Base-by-base conservation (phyloP, 35 echinoderm and acorn worm species). In the Stichopus chloronotus region DNA sequence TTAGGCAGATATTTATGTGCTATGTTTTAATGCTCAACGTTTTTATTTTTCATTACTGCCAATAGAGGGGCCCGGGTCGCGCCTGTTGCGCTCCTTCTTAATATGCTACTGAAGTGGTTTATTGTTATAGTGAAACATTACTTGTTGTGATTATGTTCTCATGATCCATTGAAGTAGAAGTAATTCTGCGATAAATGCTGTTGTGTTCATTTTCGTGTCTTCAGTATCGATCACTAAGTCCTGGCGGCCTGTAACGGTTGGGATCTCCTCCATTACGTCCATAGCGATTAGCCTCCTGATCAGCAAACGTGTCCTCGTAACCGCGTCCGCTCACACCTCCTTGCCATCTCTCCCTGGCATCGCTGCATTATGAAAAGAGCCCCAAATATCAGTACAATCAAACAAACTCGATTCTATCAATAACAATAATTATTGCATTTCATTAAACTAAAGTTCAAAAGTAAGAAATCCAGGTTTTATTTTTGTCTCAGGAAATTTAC, bases 21-120 rank as follows among this genome's bases (percentile, higher is more conserved):
- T 80, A 20, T 20, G 21, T 11, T 80, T 80, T 80, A 11, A 25
- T 53, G 78, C 21, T 20, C 21, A 69, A 52, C 88, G 53, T 93
- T 88, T 54, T 13, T 0, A 0, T 86, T 52, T 1, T 21, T 7
- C 16, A 93, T 81, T 0, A 81, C 92, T 4, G 23, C 21, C 12
- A 81, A 81, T 59, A 25, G 63, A 93, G 7, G 4, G 24, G 92
- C 87, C 74, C 57, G 82, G 92, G 54, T 88, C 83, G 2, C 92
- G 82, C 16, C 92, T 81, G 25, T 76, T 93, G 10, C 92, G 92
- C 19, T 81, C 92, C 81, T 81, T 65, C 6, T 5, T 4, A 81
- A 88, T 93, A 25, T 59, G 61, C 82, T 86, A 55, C 53, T 93
- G 82, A 43, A 88, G 82, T 3, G 92, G 82, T 69, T 14, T 5